These are phyloP conservation scores for Mercenaria mercenaria DNA, from an alignment of 1,140 invertebrate species.

Conservation along the genomic window DNA sequence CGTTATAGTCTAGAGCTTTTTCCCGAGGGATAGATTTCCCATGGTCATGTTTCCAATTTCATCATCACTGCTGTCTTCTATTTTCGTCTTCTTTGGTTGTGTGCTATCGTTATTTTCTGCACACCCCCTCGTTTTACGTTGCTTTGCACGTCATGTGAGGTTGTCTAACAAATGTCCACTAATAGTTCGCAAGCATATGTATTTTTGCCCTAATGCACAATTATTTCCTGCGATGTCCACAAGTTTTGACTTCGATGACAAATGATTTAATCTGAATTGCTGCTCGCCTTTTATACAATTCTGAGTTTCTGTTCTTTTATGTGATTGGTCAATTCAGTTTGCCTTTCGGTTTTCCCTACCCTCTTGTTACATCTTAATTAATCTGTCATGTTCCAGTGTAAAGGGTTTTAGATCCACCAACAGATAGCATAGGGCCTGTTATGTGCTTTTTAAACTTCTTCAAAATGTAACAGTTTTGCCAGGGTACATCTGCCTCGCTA, in stretches of 20 bases:
- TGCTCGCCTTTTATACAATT: neutral
- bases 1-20: neutral
- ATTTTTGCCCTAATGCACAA: neutral
- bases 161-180: constrained; percentile 30
- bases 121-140: neutral
- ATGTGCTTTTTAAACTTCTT: neutral
- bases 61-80: neutral
- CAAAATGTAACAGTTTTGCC: neutral
- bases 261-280: no score
- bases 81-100: neutral
- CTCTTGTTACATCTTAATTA: no score
- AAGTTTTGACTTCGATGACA: constrained; percentile 1
- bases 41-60: neutral
- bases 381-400: no score
- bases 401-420: no score
- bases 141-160: constrained; percentile 20
- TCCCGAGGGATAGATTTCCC: neutral
- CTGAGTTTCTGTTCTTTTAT: neutral
- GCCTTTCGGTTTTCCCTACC: no score
- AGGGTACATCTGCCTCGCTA: constrained; percentile 32
- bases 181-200: no score
- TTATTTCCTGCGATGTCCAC: neutral
- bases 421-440: no score
- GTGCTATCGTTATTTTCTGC: neutral
- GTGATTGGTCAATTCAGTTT: no score